Conservation (phyloP, 1,140 invertebrate species). For the Micrasema minimum region DNA sequence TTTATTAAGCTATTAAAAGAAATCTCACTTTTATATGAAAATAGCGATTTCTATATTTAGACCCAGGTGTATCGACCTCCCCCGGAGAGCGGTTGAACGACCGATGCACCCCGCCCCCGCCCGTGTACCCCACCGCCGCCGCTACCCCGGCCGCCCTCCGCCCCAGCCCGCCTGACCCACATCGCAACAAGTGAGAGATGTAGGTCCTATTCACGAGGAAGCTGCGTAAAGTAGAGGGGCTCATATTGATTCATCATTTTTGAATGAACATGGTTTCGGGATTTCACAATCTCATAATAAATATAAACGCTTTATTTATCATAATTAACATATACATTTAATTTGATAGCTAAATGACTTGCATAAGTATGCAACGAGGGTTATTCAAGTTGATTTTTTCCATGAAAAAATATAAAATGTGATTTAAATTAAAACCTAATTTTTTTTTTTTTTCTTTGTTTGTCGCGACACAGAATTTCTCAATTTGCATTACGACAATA, state of each 20-base stretch:
- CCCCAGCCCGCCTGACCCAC: constrained; percentile 38
- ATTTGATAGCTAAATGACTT: too few relatives aligned
- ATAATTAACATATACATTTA: too few relatives aligned
- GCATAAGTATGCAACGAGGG: too few relatives aligned
- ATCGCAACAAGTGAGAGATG: constrained; percentile 49
- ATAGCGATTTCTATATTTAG: constrained; percentile 26
- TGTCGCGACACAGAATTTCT: too few relatives aligned
- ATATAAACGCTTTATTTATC: too few relatives aligned
- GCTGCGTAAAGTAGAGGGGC: not conserved
- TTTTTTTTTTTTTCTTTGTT: too few relatives aligned
- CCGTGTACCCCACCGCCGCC: constrained; percentile 5
- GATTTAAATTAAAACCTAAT: too few relatives aligned
- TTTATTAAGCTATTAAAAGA: not conserved
- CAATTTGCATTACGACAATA: too few relatives aligned
- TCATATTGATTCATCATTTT: constrained; percentile 31
- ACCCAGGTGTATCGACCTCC: constrained; percentile 45
- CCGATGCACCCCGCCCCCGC: constrained; percentile 44
- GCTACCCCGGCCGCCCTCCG: constrained; percentile 32
- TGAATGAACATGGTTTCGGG: too few relatives aligned
- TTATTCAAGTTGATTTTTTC: too few relatives aligned
- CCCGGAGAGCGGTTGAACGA: constrained; percentile 42
- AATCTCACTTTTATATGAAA: not conserved
- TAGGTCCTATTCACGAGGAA: constrained; percentile 16
- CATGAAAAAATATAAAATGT: too few relatives aligned
- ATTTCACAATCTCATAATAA: too few relatives aligned